Evolutionary conservation across 1,140 invertebrate genomes (phyloP).

Genomic region (Rhopalosiphum maidis): DNA sequence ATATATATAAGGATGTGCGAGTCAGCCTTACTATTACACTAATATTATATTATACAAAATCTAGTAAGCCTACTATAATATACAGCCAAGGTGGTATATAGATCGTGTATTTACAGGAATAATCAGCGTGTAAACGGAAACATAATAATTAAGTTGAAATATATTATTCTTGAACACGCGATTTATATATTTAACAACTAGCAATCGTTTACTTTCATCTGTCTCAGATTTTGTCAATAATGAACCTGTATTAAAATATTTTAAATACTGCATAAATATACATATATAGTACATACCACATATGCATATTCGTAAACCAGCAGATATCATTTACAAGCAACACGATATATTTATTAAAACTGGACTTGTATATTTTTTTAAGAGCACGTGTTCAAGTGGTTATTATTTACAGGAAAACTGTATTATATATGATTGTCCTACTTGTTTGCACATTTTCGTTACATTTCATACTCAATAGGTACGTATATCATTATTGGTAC

Average conservation of each 20-base stretch:
- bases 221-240: not conserved
- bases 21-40: not conserved
- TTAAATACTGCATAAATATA: not conserved
- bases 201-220: not conserved
- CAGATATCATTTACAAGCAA: not conserved
- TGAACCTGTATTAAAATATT: not conserved
- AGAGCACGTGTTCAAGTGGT: not conserved
- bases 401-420: not conserved
- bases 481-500: too few relatives aligned
- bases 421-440: not conserved
- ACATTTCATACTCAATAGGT: too few relatives aligned
- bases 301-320: not conserved
- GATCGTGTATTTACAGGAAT: not conserved
- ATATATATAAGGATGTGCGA: not conserved
- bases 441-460: too few relatives aligned
- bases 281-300: not conserved
- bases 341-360: not conserved
- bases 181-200: not conserved
- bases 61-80: not conserved
- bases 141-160: not conserved
- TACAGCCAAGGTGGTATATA: not conserved
- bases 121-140: not conserved
- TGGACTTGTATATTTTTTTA: not conserved
- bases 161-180: not conserved
- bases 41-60: too few relatives aligned